phyloP scores from a whole-genome alignment of 2,888 invertebrate species.

The Bombyx huttoni region DNA sequence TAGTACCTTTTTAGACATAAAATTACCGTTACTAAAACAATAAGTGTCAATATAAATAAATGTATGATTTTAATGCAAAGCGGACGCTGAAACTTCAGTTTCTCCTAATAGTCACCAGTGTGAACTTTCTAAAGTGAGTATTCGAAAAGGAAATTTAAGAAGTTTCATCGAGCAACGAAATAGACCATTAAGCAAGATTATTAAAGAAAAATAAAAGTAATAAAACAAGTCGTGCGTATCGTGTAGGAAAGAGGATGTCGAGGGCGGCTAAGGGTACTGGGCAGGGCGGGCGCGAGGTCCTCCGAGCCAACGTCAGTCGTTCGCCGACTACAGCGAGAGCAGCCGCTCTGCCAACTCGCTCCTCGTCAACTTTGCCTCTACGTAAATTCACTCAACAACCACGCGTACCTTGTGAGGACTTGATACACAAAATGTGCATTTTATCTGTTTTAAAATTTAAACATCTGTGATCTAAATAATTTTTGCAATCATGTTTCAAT shows the following conservation, averaged over 20 bases:
- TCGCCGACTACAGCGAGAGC: constrained; percentile 23
- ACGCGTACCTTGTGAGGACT: constrained; percentile 13
- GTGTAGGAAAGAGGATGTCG: constrained; percentile 36
- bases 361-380: constrained; percentile 19
- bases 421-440: constrained; percentile 23
- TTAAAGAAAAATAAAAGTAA: constrained; percentile 66
- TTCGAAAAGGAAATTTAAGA: constrained; percentile 41
- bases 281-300: constrained; percentile 27
- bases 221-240: constrained; percentile 59
- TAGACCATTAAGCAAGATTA: constrained; percentile 61
- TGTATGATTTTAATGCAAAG: neutral
- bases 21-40: neutral
- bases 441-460: constrained; percentile 1
- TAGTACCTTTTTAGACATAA: too few relatives aligned
- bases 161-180: constrained; percentile 50
- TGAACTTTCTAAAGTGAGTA: constrained; percentile 24
- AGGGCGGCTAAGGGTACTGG: constrained; percentile 30
- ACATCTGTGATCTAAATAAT: neutral
- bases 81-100: neutral
- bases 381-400: constrained; percentile 9
- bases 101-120: constrained; percentile 5
- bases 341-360: constrained; percentile 10
- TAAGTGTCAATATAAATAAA: neutral
- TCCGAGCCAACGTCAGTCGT: constrained; percentile 32
- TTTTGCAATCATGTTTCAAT: neutral